Evolutionary conservation across 2,113 vertebrate genomes (phyloP).

Genomic region (Polypterus bichir): DNA sequence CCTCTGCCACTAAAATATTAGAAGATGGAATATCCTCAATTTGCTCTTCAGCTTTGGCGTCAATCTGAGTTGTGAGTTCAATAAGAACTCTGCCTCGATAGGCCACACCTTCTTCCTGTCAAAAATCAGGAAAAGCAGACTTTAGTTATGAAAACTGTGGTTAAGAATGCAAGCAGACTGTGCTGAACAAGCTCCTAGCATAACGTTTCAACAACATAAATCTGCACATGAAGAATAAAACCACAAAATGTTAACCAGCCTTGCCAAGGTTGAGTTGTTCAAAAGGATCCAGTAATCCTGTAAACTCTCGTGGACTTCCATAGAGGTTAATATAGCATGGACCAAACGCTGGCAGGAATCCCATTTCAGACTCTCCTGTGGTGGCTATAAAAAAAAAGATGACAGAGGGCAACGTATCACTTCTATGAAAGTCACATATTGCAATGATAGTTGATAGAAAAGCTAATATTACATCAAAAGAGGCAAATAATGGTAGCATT

Average conservation of each 20-base stretch:
- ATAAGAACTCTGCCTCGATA: constrained; percentile 85
- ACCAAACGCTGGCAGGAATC: constrained; percentile 91
- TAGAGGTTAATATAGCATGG: constrained; percentile 94
- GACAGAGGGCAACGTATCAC: too few species aligned
- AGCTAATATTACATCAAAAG: too few species aligned
- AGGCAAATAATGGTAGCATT: too few species aligned
- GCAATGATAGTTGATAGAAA: too few species aligned
- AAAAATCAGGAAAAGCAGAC: constrained; percentile 15
- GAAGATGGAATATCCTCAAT: constrained; percentile 72
- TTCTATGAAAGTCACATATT: too few species aligned
- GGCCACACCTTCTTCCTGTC: constrained; percentile 82
- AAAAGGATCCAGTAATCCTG: constrained; percentile 79
- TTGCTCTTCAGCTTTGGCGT: constrained; percentile 60
- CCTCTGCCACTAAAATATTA: constrained; percentile 83
- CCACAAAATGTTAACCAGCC: constrained; percentile 41
- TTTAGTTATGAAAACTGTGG: too few species aligned
- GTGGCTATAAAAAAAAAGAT: constrained; percentile 35
- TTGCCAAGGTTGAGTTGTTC: constrained; percentile 83
- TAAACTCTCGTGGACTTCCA: constrained; percentile 86
- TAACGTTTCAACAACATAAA: too few species aligned
- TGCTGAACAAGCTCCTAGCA: too few species aligned
- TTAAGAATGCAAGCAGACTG: too few species aligned
- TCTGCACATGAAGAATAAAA: too few species aligned
- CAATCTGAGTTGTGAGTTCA: constrained; percentile 69
- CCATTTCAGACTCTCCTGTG: constrained; percentile 68